phyloP scores from a whole-genome alignment of 2,113 vertebrate species.

The Electrona antarctica region DNA sequence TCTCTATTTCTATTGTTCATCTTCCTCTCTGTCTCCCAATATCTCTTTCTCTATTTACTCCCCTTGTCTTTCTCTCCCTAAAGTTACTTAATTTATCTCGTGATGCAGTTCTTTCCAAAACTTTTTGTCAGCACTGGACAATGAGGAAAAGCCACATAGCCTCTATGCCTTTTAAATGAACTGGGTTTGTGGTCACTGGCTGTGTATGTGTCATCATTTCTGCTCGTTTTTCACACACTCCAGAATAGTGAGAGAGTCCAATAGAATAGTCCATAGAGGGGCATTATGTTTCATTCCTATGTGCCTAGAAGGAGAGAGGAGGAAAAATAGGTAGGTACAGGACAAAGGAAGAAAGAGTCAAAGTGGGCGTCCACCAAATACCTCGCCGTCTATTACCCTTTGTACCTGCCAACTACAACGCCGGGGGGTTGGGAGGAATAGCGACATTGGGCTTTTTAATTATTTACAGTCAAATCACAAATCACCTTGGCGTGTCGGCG shows the following conservation, averaged over 20 bases:
- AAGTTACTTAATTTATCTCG: too few relatives aligned
- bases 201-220: too few relatives aligned
- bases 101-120: too few relatives aligned
- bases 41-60: not conserved
- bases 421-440: not conserved
- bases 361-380: conserved; percentile 60
- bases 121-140: too few relatives aligned
- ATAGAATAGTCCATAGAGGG: too few relatives aligned
- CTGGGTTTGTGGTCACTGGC: too few relatives aligned
- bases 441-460: not conserved
- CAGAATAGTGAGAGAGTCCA: too few relatives aligned
- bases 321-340: conserved; percentile 47
- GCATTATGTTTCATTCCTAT: not conserved
- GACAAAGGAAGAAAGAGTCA: conserved; percentile 60
- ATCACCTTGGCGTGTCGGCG: too few relatives aligned
- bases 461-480: not conserved
- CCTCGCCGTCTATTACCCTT: conserved; percentile 41
- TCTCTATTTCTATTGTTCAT: not conserved
- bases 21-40: not conserved
- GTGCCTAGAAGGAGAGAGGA: conserved; percentile 22
- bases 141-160: too few relatives aligned
- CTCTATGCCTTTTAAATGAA: too few relatives aligned
- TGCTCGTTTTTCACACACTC: too few relatives aligned
- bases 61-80: not conserved
- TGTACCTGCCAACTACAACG: conserved; percentile 43